Base-by-base conservation (phyloP, 30 jellyfish, hydroid and myxozoan species). In the Rhopilema esculentum region DNA sequence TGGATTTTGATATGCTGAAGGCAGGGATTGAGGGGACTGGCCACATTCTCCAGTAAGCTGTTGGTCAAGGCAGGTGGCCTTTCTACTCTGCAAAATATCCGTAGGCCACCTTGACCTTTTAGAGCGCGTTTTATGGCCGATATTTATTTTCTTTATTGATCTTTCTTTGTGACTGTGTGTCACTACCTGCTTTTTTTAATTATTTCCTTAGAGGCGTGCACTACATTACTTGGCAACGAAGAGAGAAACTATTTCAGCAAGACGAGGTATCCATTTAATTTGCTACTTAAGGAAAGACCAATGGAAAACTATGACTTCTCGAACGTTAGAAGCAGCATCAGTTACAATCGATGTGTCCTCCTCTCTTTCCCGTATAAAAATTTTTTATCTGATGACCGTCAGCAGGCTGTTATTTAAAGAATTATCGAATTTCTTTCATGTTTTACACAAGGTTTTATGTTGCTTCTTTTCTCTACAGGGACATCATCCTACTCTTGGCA, bases 401-500 rank as follows among this genome's bases (percentile, higher is more conserved):
- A n/a, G n/a, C n/a, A n/a, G n/a, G n/a, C n/a, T 16, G 2, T 22
- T 16, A 32, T 16, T 0, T 67, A 0, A 23, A 67, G 1, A 67
- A 23, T 22, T 20, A 12, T 67, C 21, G 30, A 22, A 63, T 18
- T 63, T 63, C 72, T 19, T 2, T 63, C 57, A 40, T 2, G 72
- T 24, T 24, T 51, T 2, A 19, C 16, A 2, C 72, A 2, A 63
- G 26, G 6, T 24, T 63, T 19, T 19, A 63, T n/a, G 8, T 69
- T 4, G n/a, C 28, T 26, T 69, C 62, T 24, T 23, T 53, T 49
- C 62, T 80, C 29, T 76, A 27, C 71, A 91, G 97, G 97, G 97
- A 22, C 96, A 91, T 74, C 97, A 91, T 57, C 97, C 97, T 8
- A 84, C 93, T 19, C 81, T 91, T n/a, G 97, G 97, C 7, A 96